A percentile compares a stretch with the other conserved stretches of the same genome.
These are phyloP conservation scores for Drosophila borborema DNA, from an alignment of 2,888 invertebrate species.

Conservation along the genomic window DNA sequence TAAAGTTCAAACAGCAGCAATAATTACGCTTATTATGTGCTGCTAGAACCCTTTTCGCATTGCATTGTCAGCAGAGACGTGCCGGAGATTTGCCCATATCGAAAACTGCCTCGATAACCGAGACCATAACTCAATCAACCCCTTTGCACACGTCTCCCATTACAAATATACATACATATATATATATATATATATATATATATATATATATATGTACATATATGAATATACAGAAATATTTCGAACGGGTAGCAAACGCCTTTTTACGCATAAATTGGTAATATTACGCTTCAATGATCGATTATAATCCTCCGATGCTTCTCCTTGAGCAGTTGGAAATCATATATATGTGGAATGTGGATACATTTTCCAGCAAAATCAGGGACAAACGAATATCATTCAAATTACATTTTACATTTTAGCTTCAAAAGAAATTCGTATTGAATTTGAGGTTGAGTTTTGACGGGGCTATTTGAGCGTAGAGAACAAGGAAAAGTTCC, in stretches of 20 bases:
- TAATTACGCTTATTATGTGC: constrained; percentile 73
- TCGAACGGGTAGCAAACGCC: constrained; percentile 53
- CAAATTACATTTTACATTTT: no score
- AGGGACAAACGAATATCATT: no score
- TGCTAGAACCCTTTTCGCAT: constrained; percentile 26
- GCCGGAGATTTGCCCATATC: constrained; percentile 12
- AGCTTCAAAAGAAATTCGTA: no score
- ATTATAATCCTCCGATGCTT: neutral
- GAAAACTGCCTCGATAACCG: neutral
- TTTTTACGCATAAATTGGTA: constrained; percentile 50
- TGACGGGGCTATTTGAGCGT: no score
- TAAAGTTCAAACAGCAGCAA: constrained; percentile 73
- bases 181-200: neutral
- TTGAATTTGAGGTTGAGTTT: no score
- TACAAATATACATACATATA: neutral
- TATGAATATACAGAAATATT: constrained; percentile 12
- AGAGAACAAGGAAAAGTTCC: no score
- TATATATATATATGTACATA: no score
- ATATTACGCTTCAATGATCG: constrained; percentile 36
- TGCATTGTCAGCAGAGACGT: constrained; percentile 35
- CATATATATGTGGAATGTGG: neutral
- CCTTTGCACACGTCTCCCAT: neutral
- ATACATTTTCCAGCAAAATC: no score
- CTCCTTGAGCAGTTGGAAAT: neutral
- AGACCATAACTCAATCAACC: constrained; percentile 5